Evolutionary conservation across 2,888 invertebrate genomes (phyloP).

Genomic region (Drosophila aldrichi): DNA sequence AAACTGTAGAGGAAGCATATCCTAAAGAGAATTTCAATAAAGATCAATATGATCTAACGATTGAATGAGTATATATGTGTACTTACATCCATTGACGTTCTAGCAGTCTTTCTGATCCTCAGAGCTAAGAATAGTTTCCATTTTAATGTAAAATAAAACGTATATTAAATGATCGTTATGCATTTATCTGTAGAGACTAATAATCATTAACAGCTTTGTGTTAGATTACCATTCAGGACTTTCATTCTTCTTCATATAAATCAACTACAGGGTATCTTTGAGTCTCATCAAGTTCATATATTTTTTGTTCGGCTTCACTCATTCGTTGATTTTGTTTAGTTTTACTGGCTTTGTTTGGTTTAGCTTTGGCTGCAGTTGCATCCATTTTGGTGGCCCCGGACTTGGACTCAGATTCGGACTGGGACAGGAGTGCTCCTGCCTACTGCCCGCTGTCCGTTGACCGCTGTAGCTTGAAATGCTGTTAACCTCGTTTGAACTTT

Average conservation of each 20-base stretch:
- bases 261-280: slow-evolving; percentile 3
- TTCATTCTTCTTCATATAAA: not conserved
- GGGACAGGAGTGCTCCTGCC: slow-evolving; percentile 53
- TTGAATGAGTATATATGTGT: no score
- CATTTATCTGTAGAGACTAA: not conserved
- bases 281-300: not conserved
- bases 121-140: no score
- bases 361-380: slow-evolving; percentile 55
- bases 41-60: not conserved
- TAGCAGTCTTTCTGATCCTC: not conserved
- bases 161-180: not conserved
- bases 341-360: slow-evolving; percentile 61
- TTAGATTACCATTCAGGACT: no score
- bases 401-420: slow-evolving; percentile 25
- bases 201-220: no score
- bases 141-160: not conserved
- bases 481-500: slow-evolving; percentile 82
- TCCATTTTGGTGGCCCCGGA: slow-evolving; percentile 71
- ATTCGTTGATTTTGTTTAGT: slow-evolving; percentile 50
- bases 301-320: slow-evolving; percentile 22
- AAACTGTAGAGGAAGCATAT: no score
- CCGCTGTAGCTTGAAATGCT: slow-evolving; percentile 70
- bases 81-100: not conserved
- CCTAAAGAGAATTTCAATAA: not conserved
- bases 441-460: slow-evolving; percentile 8